Base-by-base conservation (phyloP, 1,140 invertebrate species). In the Berghia stephanieae region DNA sequence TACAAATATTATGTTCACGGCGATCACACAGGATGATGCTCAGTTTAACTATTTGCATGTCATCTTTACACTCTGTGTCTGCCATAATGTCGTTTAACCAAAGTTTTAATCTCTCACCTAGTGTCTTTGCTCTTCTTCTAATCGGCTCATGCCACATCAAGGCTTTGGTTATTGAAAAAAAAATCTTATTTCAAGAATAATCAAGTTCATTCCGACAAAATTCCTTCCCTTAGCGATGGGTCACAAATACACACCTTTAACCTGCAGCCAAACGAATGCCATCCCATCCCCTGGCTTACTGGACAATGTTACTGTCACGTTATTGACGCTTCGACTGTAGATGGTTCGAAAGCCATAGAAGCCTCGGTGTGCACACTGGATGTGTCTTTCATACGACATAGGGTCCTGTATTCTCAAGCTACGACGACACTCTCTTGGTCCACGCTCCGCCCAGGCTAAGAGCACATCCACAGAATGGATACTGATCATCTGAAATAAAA, bases 391-490 rank as follows among this genome's bases (percentile, higher is more conserved):
- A 27, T 78, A 80, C 2, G 66, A 69, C 24, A 76, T 71, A 0
- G 66, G 57, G 68, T 83, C 82, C 24, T 78, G 42, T 8, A 85
- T 82, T 3, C 57, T 69, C 10, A 84, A 74, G n/a, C 38, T 69
- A 10, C 75, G 24, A 10, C 38, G 75, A 49, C 80, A 77, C 18
- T 57, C 75, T n/a, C 38, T 60, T n/a, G 34, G 21, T 0, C 69
- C 72, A 16, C 78, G 60, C n/a, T 82, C 77, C 0, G 78, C 69
- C 49, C 75, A 46, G 34, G 79, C 77, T 31, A 85, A 74, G 46
- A 85, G 78, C 13, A 85, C 80, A 66, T 85, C 84, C 13, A 85
- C 79, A 34, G 83, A 80, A 34, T 83, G 77, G 18, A 85, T 78
- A 70, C 77, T 79, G 27, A 85, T 78, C 0, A 82, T 82, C 3